These are phyloP conservation scores for Chalcis sispes DNA, from an alignment of 2,888 invertebrate genomes.

Conservation along the genomic window DNA sequence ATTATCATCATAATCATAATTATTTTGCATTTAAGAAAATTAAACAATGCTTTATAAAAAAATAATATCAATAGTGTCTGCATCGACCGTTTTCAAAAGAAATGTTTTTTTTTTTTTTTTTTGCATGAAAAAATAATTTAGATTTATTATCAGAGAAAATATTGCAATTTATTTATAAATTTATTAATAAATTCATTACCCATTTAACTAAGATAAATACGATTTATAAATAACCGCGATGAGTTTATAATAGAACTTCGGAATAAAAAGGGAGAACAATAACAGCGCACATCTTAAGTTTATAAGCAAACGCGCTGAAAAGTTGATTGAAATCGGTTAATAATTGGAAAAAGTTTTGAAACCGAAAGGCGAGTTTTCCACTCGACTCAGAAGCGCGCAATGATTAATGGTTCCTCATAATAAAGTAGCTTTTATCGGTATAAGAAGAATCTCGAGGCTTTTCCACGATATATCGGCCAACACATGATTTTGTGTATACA, in stretches of 20 bases:
- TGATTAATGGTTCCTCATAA: slow-evolving; percentile 35
- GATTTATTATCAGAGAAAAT: too few relatives aligned
- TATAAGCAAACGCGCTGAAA: slow-evolving; percentile 5
- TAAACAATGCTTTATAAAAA: too few relatives aligned
- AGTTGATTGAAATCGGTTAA: slow-evolving; percentile 33
- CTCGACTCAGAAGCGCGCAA: background rate
- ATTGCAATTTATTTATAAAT: background rate
- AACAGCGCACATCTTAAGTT: slow-evolving; percentile 1
- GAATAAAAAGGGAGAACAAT: background rate
- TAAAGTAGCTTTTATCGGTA: slow-evolving; percentile 35
- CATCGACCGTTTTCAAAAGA: too few relatives aligned
- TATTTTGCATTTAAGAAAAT: too few relatives aligned
- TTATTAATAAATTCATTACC: background rate
- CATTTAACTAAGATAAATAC: background rate
- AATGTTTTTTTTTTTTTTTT: too few relatives aligned
- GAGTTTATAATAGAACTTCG: background rate
- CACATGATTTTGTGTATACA: background rate
- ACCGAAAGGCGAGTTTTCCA: slow-evolving; percentile 3
- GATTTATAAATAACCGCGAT: background rate
- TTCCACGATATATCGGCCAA: slow-evolving; percentile 20
- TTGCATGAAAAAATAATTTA: background rate
- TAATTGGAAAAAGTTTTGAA: slow-evolving; percentile 27
- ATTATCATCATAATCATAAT: too few relatives aligned
- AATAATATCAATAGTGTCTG: too few relatives aligned
- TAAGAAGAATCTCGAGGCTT: background rate